A percentile compares a stretch with the other conserved stretches of the same genome.
These are phyloP conservation scores for Oxyteleia sp. DNA, from an alignment of 2,888 invertebrate species.

Conservation along the genomic window DNA sequence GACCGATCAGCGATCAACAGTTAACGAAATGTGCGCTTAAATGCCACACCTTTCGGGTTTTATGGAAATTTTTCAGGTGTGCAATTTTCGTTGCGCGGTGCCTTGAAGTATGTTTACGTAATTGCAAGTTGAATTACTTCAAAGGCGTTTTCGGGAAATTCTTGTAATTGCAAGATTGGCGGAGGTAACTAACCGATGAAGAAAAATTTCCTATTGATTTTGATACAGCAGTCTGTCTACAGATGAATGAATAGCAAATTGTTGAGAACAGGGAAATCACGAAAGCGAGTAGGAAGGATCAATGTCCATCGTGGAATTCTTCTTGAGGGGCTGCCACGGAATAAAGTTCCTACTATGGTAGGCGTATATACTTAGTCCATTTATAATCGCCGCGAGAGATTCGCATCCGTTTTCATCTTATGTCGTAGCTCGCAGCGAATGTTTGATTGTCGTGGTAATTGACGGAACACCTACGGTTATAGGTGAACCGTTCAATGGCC, in stretches of 20 bases:
- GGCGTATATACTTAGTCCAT: conserved; percentile 75
- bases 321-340: conserved; percentile 70
- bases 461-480: conserved; percentile 68
- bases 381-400: conserved; percentile 76
- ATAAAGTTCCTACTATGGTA: conserved; percentile 67
- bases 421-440: conserved; percentile 62
- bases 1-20: conserved; percentile 42
- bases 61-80: conserved; percentile 36
- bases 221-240: too few relatives aligned
- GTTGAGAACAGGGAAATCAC: conserved; percentile 43
- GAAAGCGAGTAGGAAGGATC: conserved; percentile 68
- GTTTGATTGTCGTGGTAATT: conserved; percentile 66
- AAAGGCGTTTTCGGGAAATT: not conserved
- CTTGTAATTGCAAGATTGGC: not conserved
- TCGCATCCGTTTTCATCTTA: conserved; percentile 71
- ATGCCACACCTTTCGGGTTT: conserved; percentile 42
- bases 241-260: conserved; percentile 12
- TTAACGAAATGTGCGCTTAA: conserved; percentile 36
- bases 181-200: too few relatives aligned
- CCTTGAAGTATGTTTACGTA: conserved; percentile 8
- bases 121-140: conserved; percentile 1
- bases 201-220: too few relatives aligned
- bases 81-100: conserved; percentile 13
- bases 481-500: conserved; percentile 55
- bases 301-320: conserved; percentile 76